Base-by-base conservation (phyloP, 1,140 invertebrate species). In the Drosophila kikkawai region DNA sequence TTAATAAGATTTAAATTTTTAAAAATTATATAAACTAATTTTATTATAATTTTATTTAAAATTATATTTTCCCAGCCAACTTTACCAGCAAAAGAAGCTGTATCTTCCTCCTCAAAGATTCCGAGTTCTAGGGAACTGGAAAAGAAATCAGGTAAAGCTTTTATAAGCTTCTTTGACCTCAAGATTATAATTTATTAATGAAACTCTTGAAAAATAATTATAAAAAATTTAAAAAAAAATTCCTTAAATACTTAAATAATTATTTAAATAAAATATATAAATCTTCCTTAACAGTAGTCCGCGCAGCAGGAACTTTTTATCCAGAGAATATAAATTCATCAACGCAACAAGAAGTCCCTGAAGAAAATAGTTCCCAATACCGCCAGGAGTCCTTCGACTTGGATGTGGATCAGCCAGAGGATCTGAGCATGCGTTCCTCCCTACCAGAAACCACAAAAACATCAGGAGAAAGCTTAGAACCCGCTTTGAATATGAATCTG, bases 241-340 rank as follows among this genome's bases (percentile, higher is more conserved):
- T 36, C 8, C 0, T 36, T 19, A 22, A 22, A 17, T n/a, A 3
- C 15, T 41, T 4, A 8, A 19, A 13, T 8, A 8, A 36, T 37
- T n/a, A 37, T 11, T 0, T 22, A 22, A 36, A 19, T 19, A 36
- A 12, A 26, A 7, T 4, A 11, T 7, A 22, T 50, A 4, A 11
- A 12, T 12, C 13, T 19, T 12, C 1, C 2, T 12, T 19, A 19
- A 9, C 15, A 94, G 93, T 94, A 55, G 93, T 93, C 45, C 93
- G 91, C 29, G 92, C 93, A 0, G 79, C 91, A 4, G 91, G 91
- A 29, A 92, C 91, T 65, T 94, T 57, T 88, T 94, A 65, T 92
- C 93, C 74, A 82, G 91, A 66, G 91, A 79, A 92, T 8, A 61
- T 69, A 4, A 82, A n/a, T 22, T 32, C 68, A 7, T 17, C 47